Evolutionary conservation across 2,797 vertebrate genomes (phyloP), one percentile per base, ranked within the genome.

Genomic region (Anas bernieri): DNA sequence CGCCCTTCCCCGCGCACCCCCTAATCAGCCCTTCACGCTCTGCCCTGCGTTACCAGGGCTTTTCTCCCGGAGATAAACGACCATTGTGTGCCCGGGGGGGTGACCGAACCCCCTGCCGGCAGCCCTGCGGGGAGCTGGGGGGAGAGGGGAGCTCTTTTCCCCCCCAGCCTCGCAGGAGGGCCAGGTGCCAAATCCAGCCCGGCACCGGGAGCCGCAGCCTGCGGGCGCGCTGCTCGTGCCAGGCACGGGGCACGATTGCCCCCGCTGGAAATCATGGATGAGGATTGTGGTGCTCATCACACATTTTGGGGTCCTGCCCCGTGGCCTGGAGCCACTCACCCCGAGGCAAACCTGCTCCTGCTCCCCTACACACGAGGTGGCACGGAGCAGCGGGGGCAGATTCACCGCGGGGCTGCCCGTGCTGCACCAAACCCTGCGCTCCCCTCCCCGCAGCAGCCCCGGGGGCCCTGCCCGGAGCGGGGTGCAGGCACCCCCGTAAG

Each of bases 1-100:
- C 2, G 2, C 54, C 90, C 67, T 72, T 86, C 77, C 68, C 77
- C 4, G 0, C 72, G 33, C 56, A 73, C 55, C 61, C 82, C 33
- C 88, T 90, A 87, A 94, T 92, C 94, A 95, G 84, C 81, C 91
- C 92, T 88, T 93, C 91, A 92, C 43, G 84, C 69, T 96, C 93
- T 76, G 86, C 85, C 55, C 92, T 9, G 17, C 6, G 90, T 86
- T 93, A 61, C 88, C 86, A 79, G 69, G 88, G 86, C 22, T 92
- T 66, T 83, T 86, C 85, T 94, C 83, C 5, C 6, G 0, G 18
- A 90, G 81, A 91, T 83, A 81, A 89, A 94, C 0, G 41, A 21
- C 75, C 92, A 77, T 95, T 95, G 93, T 96, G 89, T 30, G 9
- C 25, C 25, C 56, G 9, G 20, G 7, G 69, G 75, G 87, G 75